Conservation (phyloP, 30 jellyfish, hydroid and myxozoan species). For the Phacellophora camtschatica region DNA sequence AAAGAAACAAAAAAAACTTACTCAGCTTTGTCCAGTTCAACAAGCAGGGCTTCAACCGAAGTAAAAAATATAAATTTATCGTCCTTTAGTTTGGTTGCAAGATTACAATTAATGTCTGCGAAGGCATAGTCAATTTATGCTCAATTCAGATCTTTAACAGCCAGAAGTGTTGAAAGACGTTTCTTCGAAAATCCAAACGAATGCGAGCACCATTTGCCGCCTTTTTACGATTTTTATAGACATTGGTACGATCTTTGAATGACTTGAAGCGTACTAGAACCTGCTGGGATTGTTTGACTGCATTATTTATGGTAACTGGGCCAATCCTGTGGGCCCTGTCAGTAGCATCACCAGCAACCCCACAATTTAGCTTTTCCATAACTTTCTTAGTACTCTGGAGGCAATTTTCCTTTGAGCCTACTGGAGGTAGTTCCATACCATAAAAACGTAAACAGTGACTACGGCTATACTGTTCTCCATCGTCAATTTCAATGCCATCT, state of each 20-base stretch:
- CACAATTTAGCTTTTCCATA: background rate
- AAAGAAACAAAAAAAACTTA: background rate
- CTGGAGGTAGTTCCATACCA: background rate
- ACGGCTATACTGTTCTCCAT: conserved; percentile 23
- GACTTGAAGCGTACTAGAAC: background rate
- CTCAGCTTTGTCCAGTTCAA: conserved; percentile 21
- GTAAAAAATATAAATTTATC: conserved; percentile 2
- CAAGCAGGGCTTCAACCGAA: conserved; percentile 13
- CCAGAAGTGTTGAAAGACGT: background rate
- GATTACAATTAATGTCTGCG: conserved; percentile 4
- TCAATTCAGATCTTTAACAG: background rate
- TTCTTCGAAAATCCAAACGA: background rate
- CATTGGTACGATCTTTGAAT: conserved; percentile 7
- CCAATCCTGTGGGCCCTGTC: conserved; percentile 25
- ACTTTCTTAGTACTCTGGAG: background rate
- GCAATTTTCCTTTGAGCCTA: conserved; percentile 15
- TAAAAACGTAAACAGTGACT: background rate
- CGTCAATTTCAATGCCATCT: background rate
- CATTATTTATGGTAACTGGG: background rate
- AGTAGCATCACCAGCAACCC: background rate
- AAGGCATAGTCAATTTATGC: background rate
- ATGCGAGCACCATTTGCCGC: background rate
- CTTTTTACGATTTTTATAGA: background rate
- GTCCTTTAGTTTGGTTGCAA: conserved; percentile 3
- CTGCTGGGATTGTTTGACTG: background rate